Percentiles rank a stretch among this genome's conserved stretches.
Evolutionary conservation across 2,797 vertebrate species (phyloP).

Genomic region (Centropyge bicolor): DNA sequence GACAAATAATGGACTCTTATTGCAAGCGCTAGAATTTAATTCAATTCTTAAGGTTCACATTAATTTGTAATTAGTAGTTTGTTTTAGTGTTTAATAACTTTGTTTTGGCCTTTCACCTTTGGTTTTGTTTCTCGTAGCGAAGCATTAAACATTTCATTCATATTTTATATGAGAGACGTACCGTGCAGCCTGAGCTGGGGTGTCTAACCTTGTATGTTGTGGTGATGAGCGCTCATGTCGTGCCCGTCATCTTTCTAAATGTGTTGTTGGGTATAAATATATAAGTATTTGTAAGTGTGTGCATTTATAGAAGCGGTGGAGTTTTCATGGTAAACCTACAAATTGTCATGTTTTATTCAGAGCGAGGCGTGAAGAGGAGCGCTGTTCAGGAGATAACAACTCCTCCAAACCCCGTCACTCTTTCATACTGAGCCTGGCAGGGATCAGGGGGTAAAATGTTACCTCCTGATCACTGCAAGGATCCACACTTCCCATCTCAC

Average conservation of each 20-base stretch:
- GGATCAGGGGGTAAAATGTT: background rate
- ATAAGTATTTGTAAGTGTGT: background rate
- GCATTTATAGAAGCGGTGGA: conserved; percentile 2
- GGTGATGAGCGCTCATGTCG: background rate
- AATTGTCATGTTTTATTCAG: conserved; percentile 59
- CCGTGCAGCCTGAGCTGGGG: background rate
- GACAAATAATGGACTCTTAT: background rate
- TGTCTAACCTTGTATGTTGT: background rate
- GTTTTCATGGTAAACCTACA: conserved; percentile 46
- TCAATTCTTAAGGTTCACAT: background rate
- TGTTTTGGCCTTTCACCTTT: background rate
- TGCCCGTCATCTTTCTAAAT: conserved; percentile 9
- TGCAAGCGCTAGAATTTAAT: background rate
- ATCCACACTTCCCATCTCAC: background rate
- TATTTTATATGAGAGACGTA: conserved; percentile 15
- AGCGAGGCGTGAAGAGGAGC: conserved; percentile 16
- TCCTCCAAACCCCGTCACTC: conserved; percentile 20
- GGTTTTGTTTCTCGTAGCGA: background rate
- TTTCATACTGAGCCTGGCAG: conserved; percentile 19
- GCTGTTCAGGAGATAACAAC: conserved; percentile 32
- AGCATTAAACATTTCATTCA: conserved; percentile 17
- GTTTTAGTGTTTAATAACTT: background rate
- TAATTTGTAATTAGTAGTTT: background rate
- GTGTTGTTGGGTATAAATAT: conserved; percentile 10
- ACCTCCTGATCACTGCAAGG: background rate